Conservation (phyloP, 2,113 vertebrate species). For the Pseudolaguvia tuberculata region DNA sequence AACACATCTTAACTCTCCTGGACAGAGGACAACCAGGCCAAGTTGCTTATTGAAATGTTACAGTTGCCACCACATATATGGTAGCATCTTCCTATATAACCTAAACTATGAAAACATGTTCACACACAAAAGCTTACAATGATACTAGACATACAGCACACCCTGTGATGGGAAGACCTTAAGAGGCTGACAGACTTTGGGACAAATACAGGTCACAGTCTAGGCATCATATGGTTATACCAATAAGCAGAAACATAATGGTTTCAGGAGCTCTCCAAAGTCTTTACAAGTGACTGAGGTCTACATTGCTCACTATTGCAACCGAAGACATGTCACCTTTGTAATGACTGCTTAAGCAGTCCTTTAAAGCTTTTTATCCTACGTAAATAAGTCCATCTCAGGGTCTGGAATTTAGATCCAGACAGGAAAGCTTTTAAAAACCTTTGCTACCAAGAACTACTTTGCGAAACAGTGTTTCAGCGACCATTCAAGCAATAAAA, state of each 20-base stretch:
- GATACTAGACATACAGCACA: constrained; percentile 33
- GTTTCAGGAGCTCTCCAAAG: constrained; percentile 19
- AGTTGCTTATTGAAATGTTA: constrained; percentile 20
- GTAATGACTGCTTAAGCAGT: constrained; percentile 48
- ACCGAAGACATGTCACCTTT: constrained; percentile 20
- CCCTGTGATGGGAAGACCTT: constrained; percentile 44
- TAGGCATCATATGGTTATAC: constrained; percentile 21
- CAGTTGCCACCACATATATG: constrained; percentile 20
- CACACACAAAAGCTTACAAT: not conserved
- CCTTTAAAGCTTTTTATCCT: constrained; percentile 64
- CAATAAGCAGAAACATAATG: constrained; percentile 9
- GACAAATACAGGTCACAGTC: constrained; percentile 30
- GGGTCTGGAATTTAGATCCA: constrained; percentile 50
- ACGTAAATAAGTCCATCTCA: constrained; percentile 56
- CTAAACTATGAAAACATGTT: constrained; percentile 13
- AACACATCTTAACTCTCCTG: constrained; percentile 26
- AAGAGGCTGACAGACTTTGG: constrained; percentile 32
- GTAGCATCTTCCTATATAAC: constrained; percentile 12
- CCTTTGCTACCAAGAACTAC: constrained; percentile 42
- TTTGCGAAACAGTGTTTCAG: constrained; percentile 64
- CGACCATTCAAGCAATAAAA: constrained; percentile 62
- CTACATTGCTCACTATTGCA: constrained; percentile 22
- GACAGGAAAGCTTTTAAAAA: constrained; percentile 34
- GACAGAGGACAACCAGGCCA: constrained; percentile 9
- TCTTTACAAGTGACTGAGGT: constrained; percentile 24